These are phyloP conservation scores for Pectinophora gossypiella DNA, from an alignment of 1,140 invertebrate species.

Conservation along the genomic window DNA sequence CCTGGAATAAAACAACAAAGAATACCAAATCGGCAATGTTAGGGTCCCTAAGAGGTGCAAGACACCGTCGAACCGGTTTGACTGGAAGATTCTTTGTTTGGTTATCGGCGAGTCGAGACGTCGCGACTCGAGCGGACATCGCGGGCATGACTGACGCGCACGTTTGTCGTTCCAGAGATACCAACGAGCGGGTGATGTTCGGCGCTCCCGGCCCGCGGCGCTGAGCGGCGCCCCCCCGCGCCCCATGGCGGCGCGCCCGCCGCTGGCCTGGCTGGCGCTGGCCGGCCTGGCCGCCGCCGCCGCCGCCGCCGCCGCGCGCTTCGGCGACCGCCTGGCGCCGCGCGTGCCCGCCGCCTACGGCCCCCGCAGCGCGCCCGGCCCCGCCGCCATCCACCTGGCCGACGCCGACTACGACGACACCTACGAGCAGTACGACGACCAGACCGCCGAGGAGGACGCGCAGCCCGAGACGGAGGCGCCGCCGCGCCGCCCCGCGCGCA, in stretches of 20 bases:
- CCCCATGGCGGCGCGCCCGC: constrained; percentile 48
- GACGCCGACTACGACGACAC: constrained; percentile 45
- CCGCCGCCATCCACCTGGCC: constrained; percentile 32
- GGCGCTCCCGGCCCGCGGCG: constrained; percentile 17
- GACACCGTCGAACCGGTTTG: constrained; percentile 56
- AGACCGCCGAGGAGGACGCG: constrained; percentile 29
- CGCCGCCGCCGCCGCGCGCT: constrained; percentile 48
- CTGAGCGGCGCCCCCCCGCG: constrained; percentile 30
- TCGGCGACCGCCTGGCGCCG: constrained; percentile 68
- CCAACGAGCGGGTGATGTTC: constrained; percentile 31
- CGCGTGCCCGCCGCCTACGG: constrained; percentile 58
- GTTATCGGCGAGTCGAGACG: constrained; percentile 48
- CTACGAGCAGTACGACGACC: constrained; percentile 45
- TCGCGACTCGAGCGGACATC: constrained; percentile 29
- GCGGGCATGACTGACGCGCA: constrained; percentile 34
- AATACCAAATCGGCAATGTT: constrained; percentile 54
- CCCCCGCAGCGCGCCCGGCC: constrained; percentile 44
- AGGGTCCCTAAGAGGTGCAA: constrained; percentile 53
- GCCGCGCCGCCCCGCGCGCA: constrained; percentile 51
- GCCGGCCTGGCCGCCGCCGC: constrained; percentile 39
- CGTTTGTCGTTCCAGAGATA: constrained; percentile 47
- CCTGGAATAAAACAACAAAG: constrained; percentile 44
- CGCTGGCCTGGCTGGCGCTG: constrained; percentile 43
- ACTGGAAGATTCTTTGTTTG: constrained; percentile 60
- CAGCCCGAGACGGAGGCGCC: constrained; percentile 41